Evolutionary conservation across 2,113 vertebrate genomes (phyloP).

Genomic region (Chascanopsetta lugubris): DNA sequence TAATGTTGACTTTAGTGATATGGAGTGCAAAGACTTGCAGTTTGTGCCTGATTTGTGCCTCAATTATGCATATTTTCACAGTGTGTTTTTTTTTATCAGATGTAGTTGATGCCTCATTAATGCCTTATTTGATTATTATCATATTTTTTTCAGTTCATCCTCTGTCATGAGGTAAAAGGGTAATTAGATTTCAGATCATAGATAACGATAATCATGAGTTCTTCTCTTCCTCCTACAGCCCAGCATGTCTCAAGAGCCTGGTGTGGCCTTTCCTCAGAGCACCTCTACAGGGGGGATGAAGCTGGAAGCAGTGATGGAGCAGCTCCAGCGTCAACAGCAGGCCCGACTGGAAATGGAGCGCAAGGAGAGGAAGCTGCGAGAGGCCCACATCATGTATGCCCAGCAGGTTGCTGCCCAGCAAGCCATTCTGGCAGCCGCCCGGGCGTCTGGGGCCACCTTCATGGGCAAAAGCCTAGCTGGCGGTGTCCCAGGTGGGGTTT

Average conservation of each 20-base stretch:
- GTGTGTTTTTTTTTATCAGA: background rate
- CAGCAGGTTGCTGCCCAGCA: constrained; percentile 90
- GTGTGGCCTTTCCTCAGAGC: constrained; percentile 84
- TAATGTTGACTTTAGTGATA: background rate
- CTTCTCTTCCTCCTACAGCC: constrained; percentile 75
- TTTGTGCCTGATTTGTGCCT: background rate
- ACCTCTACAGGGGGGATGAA: constrained; percentile 85
- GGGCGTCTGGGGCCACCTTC: constrained; percentile 76
- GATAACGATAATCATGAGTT: constrained; percentile 26
- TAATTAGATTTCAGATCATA: constrained; percentile 30
- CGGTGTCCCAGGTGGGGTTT: constrained; percentile 35
- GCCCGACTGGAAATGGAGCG: constrained; percentile 89
- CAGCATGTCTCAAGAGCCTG: constrained; percentile 81
- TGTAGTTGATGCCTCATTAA: background rate
- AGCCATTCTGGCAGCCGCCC: constrained; percentile 83
- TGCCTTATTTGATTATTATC: too few species aligned
- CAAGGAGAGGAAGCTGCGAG: constrained; percentile 87
- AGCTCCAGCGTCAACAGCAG: constrained; percentile 90
- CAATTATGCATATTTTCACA: background rate
- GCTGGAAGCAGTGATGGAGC: constrained; percentile 91
- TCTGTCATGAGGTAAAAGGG: constrained; percentile 12
- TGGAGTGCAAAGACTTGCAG: background rate
- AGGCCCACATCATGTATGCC: constrained; percentile 88
- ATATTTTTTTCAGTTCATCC: background rate
- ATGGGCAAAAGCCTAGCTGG: constrained; percentile 79